Evolutionary conservation across 1,140 invertebrate genomes (phyloP).

Genomic region (Cydia splendana): DNA sequence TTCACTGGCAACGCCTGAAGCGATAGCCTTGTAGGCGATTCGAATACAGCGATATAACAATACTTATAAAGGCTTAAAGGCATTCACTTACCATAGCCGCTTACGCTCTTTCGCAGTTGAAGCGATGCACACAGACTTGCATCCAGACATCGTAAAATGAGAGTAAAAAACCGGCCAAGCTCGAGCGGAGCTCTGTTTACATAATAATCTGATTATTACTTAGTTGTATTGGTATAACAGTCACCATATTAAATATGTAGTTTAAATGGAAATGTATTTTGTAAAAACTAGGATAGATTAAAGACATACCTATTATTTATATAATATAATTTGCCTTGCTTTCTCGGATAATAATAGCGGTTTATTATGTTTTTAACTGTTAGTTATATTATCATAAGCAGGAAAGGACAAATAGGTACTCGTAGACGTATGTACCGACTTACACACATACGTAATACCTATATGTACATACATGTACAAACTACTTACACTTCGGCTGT

Average conservation of each 20-base stretch:
- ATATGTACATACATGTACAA: not conserved
- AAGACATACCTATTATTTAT: too few relatives aligned
- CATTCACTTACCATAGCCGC: not conserved
- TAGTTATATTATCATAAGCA: too few relatives aligned
- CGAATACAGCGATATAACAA: not conserved
- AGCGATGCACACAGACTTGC: conserved; percentile 42
- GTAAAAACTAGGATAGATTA: too few relatives aligned
- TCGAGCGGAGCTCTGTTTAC: not conserved
- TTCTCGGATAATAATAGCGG: too few relatives aligned
- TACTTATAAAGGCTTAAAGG: not conserved
- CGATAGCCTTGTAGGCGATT: not conserved
- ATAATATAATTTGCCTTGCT: too few relatives aligned
- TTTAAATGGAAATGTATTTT: too few relatives aligned
- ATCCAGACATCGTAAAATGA: conserved; percentile 63
- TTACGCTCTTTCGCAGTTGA: not conserved
- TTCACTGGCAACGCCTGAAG: not conserved
- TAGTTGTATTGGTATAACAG: not conserved
- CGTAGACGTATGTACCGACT: too few relatives aligned
- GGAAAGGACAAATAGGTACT: too few relatives aligned
- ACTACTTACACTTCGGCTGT: not conserved
- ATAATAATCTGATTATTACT: not conserved
- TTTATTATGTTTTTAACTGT: too few relatives aligned
- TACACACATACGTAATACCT: too few relatives aligned
- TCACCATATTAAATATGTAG: too few relatives aligned
- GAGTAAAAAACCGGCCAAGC: conserved; percentile 58